These are phyloP conservation scores for Phaonia tiefii DNA, from an alignment of 2,888 invertebrate species.

Conservation along the genomic window DNA sequence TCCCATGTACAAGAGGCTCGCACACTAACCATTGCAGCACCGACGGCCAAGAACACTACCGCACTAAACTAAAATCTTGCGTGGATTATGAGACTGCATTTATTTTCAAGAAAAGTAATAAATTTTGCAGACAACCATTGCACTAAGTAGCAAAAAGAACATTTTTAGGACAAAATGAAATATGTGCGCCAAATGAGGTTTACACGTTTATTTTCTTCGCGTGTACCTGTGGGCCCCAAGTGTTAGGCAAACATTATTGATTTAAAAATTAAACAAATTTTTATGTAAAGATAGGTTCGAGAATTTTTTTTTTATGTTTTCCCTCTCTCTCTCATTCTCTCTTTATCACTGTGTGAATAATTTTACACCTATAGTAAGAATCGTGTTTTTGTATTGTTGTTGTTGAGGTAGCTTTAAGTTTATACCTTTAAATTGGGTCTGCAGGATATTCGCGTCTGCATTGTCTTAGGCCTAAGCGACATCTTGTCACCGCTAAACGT, in stretches of 20 bases:
- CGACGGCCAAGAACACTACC: no score
- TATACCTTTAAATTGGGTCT: conserved; percentile 31
- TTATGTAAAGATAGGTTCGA: conserved; percentile 35
- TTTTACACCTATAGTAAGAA: conserved; percentile 8
- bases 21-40: no score
- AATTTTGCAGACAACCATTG: no score
- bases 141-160: no score
- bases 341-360: conserved; percentile 13
- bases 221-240: neutral
- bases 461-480: neutral
- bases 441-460: conserved; percentile 3
- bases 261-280: conserved; percentile 49
- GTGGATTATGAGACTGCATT: no score
- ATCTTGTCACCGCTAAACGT: conserved; percentile 26
- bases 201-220: no score
- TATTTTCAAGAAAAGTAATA: no score
- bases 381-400: conserved; percentile 17
- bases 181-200: no score
- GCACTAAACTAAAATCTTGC: no score
- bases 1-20: no score
- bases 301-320: conserved; percentile 2
- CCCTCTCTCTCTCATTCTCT: no score
- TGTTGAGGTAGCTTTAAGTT: conserved; percentile 23
- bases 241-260: conserved; percentile 38
- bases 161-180: no score